These are phyloP conservation scores for Drosophila phalerata DNA, from an alignment of 2,888 invertebrate species.

Conservation along the genomic window DNA sequence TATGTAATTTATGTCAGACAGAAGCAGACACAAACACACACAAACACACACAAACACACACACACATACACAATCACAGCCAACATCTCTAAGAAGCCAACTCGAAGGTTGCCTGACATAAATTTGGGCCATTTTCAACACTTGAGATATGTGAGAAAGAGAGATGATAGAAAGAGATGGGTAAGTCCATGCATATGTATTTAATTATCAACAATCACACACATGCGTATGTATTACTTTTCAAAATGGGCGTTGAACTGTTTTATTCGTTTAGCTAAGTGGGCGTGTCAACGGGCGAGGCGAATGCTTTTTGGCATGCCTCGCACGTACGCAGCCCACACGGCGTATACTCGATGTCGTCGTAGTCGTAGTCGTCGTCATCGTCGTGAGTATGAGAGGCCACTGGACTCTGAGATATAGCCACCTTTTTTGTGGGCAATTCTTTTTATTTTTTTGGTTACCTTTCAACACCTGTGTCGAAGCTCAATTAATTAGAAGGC, in stretches of 20 bases:
- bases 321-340: conserved; percentile 59
- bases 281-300: conserved; percentile 56
- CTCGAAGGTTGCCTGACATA: conserved; percentile 48
- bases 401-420: conserved; percentile 42
- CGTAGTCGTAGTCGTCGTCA: not conserved
- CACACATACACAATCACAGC: conserved; percentile 7
- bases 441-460: conserved; percentile 36
- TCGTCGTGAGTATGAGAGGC: conserved; percentile 12
- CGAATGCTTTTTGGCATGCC: conserved; percentile 48
- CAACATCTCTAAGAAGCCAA: conserved; percentile 8
- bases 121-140: conserved; percentile 68
- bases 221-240: conserved; percentile 25
- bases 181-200: conserved; percentile 17
- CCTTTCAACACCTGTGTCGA: conserved; percentile 57
- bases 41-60: conserved; percentile 16
- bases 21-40: conserved; percentile 16
- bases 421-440: conserved; percentile 58
- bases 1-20: conserved; percentile 59
- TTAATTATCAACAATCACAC: conserved; percentile 49
- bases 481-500: conserved; percentile 70
- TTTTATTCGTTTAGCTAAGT: conserved; percentile 52
- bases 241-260: conserved; percentile 50
- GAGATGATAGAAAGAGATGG: not conserved
- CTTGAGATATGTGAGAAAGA: conserved; percentile 51
- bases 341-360: conserved; percentile 17